A percentile compares a stretch with the other conserved stretches of the same genome.
phyloP scores from a whole-genome alignment of 2,888 invertebrate species.

The Drosophila niveifrons region DNA sequence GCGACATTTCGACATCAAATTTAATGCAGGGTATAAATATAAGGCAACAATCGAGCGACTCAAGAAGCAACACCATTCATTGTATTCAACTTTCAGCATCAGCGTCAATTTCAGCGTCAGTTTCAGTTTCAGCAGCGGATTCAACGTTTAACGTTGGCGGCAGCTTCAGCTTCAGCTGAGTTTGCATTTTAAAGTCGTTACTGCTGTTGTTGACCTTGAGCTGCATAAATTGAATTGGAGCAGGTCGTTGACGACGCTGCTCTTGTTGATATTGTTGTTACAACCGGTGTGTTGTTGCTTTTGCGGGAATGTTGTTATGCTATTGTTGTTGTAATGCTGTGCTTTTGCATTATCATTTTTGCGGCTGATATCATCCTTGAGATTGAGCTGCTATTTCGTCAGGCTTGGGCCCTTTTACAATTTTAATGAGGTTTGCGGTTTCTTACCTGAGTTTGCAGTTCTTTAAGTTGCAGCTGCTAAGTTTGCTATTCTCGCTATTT shows the following conservation, averaged over 20 bases:
- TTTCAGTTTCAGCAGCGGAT: conserved; percentile 13
- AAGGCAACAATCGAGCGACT: conserved; percentile 4
- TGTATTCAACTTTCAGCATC: conserved; percentile 25
- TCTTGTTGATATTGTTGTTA: conserved; percentile 25
- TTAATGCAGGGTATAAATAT: conserved; percentile 31
- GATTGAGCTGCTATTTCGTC: conserved; percentile 41
- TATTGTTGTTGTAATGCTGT: conserved; percentile 39
- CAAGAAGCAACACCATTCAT: conserved; percentile 19
- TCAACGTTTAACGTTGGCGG: conserved; percentile 38
- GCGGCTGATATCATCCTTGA: conserved; percentile 66
- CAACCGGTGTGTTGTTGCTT: conserved; percentile 7
- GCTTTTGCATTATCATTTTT: conserved; percentile 47
- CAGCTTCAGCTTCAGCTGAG: conserved; percentile 50
- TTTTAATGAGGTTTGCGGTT: conserved; percentile 42
- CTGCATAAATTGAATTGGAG: conserved; percentile 80
- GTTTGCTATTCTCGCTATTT: conserved; percentile 5
- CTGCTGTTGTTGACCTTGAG: conserved; percentile 74
- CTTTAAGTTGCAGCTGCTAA: conserved; percentile 50
- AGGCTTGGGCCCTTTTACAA: conserved; percentile 47
- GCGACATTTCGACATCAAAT: background rate
- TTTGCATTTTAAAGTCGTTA: conserved; percentile 74
- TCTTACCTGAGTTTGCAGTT: conserved; percentile 52
- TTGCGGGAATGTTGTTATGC: conserved; percentile 20
- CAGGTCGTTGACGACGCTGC: conserved; percentile 73
- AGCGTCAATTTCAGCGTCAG: conserved; percentile 8